Evolutionary conservation across 2,113 vertebrate genomes (phyloP), one percentile per base, ranked within the genome.

Genomic region (Dermatemys mawii): DNA sequence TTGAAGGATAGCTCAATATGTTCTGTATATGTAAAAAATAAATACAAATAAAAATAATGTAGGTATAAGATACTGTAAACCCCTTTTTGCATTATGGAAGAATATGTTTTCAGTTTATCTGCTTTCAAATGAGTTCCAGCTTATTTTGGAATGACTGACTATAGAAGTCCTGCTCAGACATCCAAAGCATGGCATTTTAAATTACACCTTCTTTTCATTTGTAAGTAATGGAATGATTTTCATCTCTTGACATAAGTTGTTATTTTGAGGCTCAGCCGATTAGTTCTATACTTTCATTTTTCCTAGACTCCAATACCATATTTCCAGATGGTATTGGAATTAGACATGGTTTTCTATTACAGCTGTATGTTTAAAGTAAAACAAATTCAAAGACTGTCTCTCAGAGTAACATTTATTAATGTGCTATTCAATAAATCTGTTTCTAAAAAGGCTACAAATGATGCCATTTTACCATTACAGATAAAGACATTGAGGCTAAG

Each of bases 61-160:
- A n/a, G 6, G 0, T 1, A 84, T 49, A 3, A 70, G 2, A 17
- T 19, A 5, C 27, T 10, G 1, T 26, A 79, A 51, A 1, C 2
- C 17, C 35, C 4, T 84, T 57, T 86, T 38, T 32, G 4, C 44
- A 17, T 41, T 78, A 13, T 2, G 1, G 79, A 89, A 76, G 3
- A 78, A 32, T 2, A 5, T 4, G 16, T 70, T 81, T 85, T 24
- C 19, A 88, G 5, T 5, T 80, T 84, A 2, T 55, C n/a, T 90
- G 2, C 54, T 86, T 91, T 86, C 44, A 78, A 81, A 41, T 22
- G 50, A 26, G 32, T 84, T 13, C 38, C 21, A 75, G 5, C 5
- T 29, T 57, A n/a, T 46, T 44, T 32, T 75, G 38, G 49, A 51
- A 41, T 55, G 32, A 86, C 27, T 48, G n/a, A 35, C 27, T 51